Conservation (phyloP, 2,113 vertebrate species). For the Bujurquina vittata region DNA sequence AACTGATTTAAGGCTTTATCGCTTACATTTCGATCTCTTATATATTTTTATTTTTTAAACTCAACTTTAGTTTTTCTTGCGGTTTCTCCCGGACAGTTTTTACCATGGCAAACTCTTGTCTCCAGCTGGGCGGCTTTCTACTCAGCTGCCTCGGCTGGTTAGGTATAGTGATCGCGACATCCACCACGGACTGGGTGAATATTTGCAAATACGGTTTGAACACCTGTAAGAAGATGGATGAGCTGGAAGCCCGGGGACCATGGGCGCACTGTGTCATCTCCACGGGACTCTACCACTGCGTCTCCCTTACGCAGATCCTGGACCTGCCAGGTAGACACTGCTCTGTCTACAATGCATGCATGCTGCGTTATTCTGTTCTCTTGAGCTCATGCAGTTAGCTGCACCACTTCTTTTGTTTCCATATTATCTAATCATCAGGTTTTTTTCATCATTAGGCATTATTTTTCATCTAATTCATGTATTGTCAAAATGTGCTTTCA, state of each 20-base stretch:
- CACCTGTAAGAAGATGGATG: constrained; percentile 93
- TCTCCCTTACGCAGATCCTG: constrained; percentile 90
- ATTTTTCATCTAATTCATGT: neutral
- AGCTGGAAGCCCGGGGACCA: constrained; percentile 89
- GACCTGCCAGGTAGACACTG: constrained; percentile 90
- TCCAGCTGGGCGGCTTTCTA: constrained; percentile 89
- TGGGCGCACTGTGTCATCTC: constrained; percentile 96
- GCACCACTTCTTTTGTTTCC: neutral
- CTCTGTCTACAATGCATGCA: neutral
- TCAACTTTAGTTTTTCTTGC: neutral
- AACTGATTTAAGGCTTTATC: constrained; percentile 1
- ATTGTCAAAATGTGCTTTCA: neutral
- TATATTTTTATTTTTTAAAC: too few species aligned
- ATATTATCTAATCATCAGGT: neutral
- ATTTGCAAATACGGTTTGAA: constrained; percentile 92
- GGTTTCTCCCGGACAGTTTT: constrained; percentile 7
- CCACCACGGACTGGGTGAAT: constrained; percentile 96
- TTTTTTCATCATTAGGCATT: neutral
- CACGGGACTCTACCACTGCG: constrained; percentile 91
- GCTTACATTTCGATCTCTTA: neutral
- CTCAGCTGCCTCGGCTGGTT: constrained; percentile 92
- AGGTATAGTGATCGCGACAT: constrained; percentile 88
- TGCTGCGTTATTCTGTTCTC: neutral
- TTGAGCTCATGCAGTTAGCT: neutral
- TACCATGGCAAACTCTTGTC: constrained; percentile 89